Evolutionary conservation across 2,797 vertebrate genomes (phyloP).

Genomic region (Ptychadena robeensis): DNA sequence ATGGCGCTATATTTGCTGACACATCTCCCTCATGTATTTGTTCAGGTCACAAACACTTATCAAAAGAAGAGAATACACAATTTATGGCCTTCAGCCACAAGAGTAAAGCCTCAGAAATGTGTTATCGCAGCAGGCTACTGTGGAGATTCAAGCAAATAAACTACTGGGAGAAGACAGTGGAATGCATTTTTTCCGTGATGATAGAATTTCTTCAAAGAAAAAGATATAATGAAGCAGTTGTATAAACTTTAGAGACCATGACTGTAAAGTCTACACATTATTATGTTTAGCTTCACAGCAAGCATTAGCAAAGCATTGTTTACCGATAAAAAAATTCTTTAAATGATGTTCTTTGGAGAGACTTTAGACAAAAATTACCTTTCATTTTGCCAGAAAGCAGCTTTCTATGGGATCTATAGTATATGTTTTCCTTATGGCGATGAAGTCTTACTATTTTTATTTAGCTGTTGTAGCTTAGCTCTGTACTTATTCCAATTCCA

Average conservation of each 20-base stretch:
- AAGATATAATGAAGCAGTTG: not conserved
- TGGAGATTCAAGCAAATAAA: constrained; percentile 20
- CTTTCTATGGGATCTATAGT: too few species aligned
- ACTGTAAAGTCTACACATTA: not conserved
- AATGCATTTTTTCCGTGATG: not conserved
- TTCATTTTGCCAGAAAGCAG: too few species aligned
- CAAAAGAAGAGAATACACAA: not conserved
- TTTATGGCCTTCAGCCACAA: not conserved
- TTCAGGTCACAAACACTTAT: constrained; percentile 9
- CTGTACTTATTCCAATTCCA: not conserved
- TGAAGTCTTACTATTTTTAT: not conserved
- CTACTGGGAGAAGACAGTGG: not conserved
- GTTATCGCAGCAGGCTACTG: constrained; percentile 6
- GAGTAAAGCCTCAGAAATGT: not conserved
- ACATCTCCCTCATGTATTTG: not conserved
- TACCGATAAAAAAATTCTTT: too few species aligned
- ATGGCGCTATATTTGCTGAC: not conserved
- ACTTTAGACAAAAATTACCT: too few species aligned
- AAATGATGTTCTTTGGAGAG: too few species aligned
- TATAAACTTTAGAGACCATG: not conserved
- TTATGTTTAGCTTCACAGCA: not conserved
- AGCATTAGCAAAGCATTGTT: not conserved
- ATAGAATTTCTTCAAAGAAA: not conserved
- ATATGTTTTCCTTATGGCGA: too few species aligned
- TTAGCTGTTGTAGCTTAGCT: not conserved